Conservation (phyloP, 2,797 vertebrate genomes). For the Premnoplex brunnescens region DNA sequence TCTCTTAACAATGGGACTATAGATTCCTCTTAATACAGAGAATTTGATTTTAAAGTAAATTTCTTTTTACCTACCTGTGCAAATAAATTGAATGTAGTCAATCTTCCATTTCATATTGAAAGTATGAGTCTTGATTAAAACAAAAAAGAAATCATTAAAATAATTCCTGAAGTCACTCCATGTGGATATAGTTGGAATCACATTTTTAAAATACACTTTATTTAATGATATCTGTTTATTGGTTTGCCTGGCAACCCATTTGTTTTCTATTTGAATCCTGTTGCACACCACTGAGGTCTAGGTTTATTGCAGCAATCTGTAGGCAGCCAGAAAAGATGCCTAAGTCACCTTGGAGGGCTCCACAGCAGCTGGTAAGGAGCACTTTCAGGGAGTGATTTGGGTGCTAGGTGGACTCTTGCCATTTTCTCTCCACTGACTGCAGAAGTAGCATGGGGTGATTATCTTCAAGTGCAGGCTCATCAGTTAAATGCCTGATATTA, state of each 20-base stretch:
- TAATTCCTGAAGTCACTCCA: not conserved
- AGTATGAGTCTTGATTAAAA: not conserved
- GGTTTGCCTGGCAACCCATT: not conserved
- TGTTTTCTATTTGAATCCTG: not conserved
- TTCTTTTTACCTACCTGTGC: not conserved
- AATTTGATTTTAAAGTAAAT: conserved; percentile 27
- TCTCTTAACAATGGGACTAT: not conserved
- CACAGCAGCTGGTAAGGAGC: not conserved
- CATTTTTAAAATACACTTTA: not conserved
- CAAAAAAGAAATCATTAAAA: not conserved
- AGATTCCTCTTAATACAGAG: not conserved
- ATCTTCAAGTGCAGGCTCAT: not conserved
- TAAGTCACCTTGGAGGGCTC: not conserved
- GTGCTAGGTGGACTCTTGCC: not conserved
- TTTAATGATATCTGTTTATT: not conserved
- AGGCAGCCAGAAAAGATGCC: not conserved
- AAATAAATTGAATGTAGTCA: not conserved
- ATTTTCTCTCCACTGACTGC: not conserved
- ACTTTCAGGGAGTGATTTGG: not conserved
- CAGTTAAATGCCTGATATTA: not conserved
- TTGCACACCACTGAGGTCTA: not conserved
- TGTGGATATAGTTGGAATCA: not conserved
- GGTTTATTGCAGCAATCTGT: not conserved
- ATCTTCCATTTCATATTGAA: not conserved
- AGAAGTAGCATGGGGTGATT: not conserved